A percentile compares a stretch with the other conserved stretches of the same genome.
phyloP scores from a whole-genome alignment of 2,888 invertebrate species.

The Agrochola lota region DNA sequence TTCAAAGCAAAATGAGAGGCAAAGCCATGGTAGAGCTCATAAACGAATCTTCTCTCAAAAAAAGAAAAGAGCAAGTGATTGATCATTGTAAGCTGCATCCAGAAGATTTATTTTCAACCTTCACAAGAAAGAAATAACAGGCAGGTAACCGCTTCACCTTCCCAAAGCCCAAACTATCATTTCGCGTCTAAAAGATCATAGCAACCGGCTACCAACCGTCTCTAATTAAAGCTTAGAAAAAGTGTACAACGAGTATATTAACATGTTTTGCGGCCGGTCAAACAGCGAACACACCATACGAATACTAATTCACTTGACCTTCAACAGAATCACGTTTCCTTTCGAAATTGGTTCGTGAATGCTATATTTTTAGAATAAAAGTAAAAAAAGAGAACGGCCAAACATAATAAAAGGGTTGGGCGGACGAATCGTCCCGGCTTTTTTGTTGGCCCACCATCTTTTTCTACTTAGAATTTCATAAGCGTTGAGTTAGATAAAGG shows the following conservation, averaged over 20 bases:
- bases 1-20: not conserved
- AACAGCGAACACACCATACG: constrained; percentile 86
- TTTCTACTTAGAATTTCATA: constrained; percentile 78
- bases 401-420: constrained; percentile 88
- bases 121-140: constrained; percentile 11
- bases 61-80: too few species aligned
- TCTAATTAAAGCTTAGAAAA: constrained; percentile 86
- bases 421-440: constrained; percentile 83
- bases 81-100: not conserved
- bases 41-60: not conserved
- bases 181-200: constrained; percentile 30
- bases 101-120: not conserved
- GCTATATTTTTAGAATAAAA: constrained; percentile 90
- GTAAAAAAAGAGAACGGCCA: constrained; percentile 86
- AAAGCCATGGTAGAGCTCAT: not conserved
- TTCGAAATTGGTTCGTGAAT: constrained; percentile 90
- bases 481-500: constrained; percentile 76
- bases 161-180: constrained; percentile 19
- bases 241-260: constrained; percentile 83
- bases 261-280: constrained; percentile 88
- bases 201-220: constrained; percentile 69
- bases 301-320: constrained; percentile 89
- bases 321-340: constrained; percentile 90
- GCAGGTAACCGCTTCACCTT: not conserved
- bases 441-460: constrained; percentile 83